phyloP scores from a whole-genome alignment of 1,140 invertebrate genomes.

The Hetaerina americana region DNA sequence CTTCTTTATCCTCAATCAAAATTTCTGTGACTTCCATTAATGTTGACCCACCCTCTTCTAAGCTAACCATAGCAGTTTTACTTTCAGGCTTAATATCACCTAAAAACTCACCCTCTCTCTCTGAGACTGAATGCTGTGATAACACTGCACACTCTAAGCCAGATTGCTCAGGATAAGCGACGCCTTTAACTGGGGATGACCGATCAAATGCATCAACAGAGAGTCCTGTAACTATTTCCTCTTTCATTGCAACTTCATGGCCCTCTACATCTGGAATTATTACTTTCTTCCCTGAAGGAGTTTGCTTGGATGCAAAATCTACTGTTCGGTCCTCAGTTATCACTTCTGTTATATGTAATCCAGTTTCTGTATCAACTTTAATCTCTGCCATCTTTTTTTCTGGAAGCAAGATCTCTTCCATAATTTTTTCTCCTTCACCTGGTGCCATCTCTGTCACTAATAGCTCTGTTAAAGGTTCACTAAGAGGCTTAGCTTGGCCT shows the following conservation, averaged over 20 bases:
- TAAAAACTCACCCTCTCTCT: conserved; percentile 36
- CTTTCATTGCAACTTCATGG: conserved; percentile 25
- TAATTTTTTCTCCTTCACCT: conserved; percentile 34
- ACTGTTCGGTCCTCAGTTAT: conserved; percentile 15
- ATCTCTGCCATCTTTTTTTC: conserved; percentile 25
- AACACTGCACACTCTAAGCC: conserved; percentile 22
- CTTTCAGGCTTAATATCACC: conserved; percentile 25
- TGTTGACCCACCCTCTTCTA: conserved; percentile 31
- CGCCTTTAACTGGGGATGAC: conserved; percentile 21
- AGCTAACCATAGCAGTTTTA: conserved; percentile 28
- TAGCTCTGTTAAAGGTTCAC: conserved; percentile 37
- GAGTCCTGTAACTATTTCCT: conserved; percentile 24
- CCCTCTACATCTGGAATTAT: conserved; percentile 24
- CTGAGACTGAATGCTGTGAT: conserved; percentile 30
- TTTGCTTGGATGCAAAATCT: conserved; percentile 27
- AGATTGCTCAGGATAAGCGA: conserved; percentile 25
- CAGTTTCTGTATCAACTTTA: conserved; percentile 13
- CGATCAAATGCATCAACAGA: conserved; percentile 20
- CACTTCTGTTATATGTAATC: conserved; percentile 10
- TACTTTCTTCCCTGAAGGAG: conserved; percentile 24
- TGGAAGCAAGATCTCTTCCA: conserved; percentile 25
- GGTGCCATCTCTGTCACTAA: conserved; percentile 39
- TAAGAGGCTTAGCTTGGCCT: conserved; percentile 34
- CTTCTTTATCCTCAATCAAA: conserved; percentile 37
- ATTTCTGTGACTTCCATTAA: conserved; percentile 33